Conservation (phyloP, 2,113 vertebrate genomes). For the Solea senegalensis region DNA sequence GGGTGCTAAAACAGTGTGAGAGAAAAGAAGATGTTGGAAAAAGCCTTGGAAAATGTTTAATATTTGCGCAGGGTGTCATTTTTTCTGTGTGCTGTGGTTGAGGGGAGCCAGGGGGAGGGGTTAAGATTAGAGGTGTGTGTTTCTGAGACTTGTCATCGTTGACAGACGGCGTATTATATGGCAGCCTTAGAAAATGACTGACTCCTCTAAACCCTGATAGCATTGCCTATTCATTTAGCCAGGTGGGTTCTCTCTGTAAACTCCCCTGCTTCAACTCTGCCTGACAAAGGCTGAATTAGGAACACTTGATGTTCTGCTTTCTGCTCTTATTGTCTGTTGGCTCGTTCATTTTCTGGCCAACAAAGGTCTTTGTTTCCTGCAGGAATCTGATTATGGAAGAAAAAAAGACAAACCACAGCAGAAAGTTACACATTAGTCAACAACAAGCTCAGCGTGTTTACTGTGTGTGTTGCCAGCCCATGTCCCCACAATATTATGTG, state of each 20-base stretch:
- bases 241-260: conserved; percentile 59
- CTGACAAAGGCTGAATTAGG: conserved; percentile 38
- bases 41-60: conserved; percentile 73
- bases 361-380: conserved; percentile 2
- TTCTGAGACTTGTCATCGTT: conserved; percentile 71
- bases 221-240: conserved; percentile 67
- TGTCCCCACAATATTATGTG: no score
- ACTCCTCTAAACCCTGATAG: conserved; percentile 68
- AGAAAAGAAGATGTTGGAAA: conserved; percentile 65
- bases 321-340: conserved; percentile 17
- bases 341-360: conserved; percentile 6
- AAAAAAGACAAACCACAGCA: neutral
- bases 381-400: neutral
- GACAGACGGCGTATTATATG: conserved; percentile 60
- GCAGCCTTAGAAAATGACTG: conserved; percentile 60
- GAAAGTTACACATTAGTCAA: neutral
- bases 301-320: conserved; percentile 23
- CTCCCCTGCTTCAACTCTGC: conserved; percentile 28
- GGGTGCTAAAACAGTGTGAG: conserved; percentile 30
- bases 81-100: conserved; percentile 48
- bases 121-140: conserved; percentile 73
- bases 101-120: conserved; percentile 39
- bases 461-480: neutral
- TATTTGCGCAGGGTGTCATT: conserved; percentile 76
- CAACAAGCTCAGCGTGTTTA: neutral